Evolutionary conservation across 2,888 invertebrate genomes (phyloP).

Genomic region (Malacosoma neustria): DNA sequence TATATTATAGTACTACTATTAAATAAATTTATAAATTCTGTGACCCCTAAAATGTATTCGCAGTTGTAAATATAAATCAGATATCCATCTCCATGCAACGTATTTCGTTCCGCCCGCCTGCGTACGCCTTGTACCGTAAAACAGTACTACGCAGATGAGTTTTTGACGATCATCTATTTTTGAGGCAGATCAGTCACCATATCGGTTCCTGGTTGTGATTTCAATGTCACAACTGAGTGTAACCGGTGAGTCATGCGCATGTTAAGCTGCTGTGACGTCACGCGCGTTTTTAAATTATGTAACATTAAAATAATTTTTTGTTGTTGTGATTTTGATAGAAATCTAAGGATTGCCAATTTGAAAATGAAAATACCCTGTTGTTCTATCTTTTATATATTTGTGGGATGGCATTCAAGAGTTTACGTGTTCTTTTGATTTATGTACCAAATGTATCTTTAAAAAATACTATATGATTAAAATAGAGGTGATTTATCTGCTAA

Average conservation of each 20-base stretch:
- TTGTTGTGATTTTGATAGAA: no score
- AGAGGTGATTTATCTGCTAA: no score
- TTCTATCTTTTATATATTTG: no score
- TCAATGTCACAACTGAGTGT: neutral
- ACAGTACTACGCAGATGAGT: neutral
- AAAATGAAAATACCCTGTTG: no score
- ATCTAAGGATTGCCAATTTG: no score
- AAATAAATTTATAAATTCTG: no score
- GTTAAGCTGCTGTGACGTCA: neutral
- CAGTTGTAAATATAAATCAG: neutral
- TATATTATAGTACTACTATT: no score
- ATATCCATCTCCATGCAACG: neutral
- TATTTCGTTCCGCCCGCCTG: neutral
- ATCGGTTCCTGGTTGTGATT: neutral
- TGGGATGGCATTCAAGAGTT: no score
- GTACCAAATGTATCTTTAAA: no score
- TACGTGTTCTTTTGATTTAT: no score
- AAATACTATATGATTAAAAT: no score
- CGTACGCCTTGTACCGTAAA: neutral
- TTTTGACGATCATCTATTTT: neutral
- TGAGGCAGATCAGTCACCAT: neutral
- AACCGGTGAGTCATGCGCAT: conserved; percentile 2
- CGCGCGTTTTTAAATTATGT: neutral
- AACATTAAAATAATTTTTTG: neutral
- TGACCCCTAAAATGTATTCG: neutral